Evolutionary conservation across 2,113 vertebrate genomes (phyloP), one percentile per base, ranked within the genome.

Genomic region (Tor tambroides): DNA sequence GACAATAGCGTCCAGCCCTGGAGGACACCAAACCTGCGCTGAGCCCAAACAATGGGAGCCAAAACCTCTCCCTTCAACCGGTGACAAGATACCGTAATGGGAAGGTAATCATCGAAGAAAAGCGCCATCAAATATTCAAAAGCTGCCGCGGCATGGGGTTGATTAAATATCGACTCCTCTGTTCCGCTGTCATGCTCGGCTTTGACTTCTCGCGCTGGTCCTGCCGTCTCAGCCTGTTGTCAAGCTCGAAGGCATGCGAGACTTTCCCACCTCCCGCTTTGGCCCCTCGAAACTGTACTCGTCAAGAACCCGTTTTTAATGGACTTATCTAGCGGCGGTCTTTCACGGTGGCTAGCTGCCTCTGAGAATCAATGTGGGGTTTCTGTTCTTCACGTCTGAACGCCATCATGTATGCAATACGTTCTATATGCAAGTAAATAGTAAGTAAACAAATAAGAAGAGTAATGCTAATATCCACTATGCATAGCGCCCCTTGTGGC

Each of bases 91-190:
- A 91, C 88, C 84, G 84, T 91, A 91, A 94, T 94, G 91, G 91
- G 90, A 93, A 94, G 93, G 88, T 90, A 95, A 91, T 93, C 94
- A 93, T 92, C 88, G 51, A 89, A 92, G 90, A 92, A 95, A 93
- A 94, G 94, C 92, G 90, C 91, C 91, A 93, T 94, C 91, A 93
- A 90, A 95, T 93, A 95, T 90, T 87, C 49, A 94, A 90, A 89
- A 92, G 90, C 88, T 75, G 87, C 84, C 80, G 30, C 88, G 67
- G 87, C 15, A 1, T 87, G 89, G 87, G 83, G 65, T 87, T 91
- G 88, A 86, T 91, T 94, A 91, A 92, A 83, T 88, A 87, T 88
- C 89, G 87, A 85, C 90, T 92, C 83, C 85, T 86, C 86, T 86
- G 90, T 86, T 91, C 90, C 85, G 77, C 89, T 65, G 6, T 86